phyloP scores from a whole-genome alignment of 2,113 vertebrate species.

The Tor tambroides region DNA sequence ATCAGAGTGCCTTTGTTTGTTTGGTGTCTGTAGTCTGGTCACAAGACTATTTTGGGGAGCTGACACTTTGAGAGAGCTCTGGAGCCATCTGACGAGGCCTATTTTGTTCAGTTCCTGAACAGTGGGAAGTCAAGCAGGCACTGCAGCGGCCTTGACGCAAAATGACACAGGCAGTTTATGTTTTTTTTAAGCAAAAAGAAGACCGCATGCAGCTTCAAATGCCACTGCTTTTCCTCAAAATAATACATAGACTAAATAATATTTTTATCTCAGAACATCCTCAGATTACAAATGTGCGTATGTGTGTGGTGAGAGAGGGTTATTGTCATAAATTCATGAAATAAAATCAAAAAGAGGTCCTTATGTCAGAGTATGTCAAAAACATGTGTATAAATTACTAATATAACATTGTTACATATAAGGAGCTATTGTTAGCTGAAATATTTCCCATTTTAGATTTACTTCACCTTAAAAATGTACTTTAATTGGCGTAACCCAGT shows the following conservation, averaged over 20 bases:
- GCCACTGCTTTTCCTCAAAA: conserved; percentile 31
- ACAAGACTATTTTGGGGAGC: conserved; percentile 68
- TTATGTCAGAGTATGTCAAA: background rate
- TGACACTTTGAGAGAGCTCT: conserved; percentile 67
- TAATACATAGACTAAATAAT: background rate
- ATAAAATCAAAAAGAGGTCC: background rate
- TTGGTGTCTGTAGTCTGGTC: conserved; percentile 73
- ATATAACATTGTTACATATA: no score
- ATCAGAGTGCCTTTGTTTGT: conserved; percentile 76
- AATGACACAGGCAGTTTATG: conserved; percentile 66
- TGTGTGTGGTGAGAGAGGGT: background rate
- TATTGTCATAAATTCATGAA: no score
- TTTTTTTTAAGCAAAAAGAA: conserved; percentile 52
- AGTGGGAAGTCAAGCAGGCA: conserved; percentile 60
- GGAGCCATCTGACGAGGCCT: conserved; percentile 63
- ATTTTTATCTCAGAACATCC: background rate
- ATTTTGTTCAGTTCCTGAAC: conserved; percentile 47
- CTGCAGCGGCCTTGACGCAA: conserved; percentile 63
- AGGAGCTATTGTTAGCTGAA: no score
- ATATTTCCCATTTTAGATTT: no score
- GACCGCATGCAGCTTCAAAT: conserved; percentile 27
- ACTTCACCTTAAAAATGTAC: no score
- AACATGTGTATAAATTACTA: no score
- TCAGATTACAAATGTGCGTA: background rate
- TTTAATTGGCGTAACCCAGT: no score